Evolutionary conservation across 2,888 invertebrate species (phyloP).

Genomic region (Acrobasis suavella): DNA sequence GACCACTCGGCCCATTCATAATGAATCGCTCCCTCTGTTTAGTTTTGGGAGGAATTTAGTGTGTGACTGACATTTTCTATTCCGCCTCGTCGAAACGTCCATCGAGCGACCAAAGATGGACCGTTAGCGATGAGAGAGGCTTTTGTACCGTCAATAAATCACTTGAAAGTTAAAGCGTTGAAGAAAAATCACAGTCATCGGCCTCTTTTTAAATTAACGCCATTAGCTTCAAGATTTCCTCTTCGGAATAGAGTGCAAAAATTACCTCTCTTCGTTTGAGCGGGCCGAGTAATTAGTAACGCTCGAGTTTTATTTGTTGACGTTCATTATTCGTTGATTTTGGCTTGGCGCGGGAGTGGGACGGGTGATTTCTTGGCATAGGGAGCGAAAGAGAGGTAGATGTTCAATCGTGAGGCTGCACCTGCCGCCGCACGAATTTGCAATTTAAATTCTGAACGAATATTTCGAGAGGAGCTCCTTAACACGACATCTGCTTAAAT

Average conservation of each 20-base stretch:
- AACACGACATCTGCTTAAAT: conserved; percentile 83
- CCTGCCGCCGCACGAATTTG: conserved; percentile 80
- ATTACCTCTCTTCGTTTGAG: conserved; percentile 78
- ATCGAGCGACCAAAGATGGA: conserved; percentile 33
- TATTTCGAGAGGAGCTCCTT: conserved; percentile 80
- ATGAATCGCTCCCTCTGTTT: conserved; percentile 72
- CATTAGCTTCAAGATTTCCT: conserved; percentile 79
- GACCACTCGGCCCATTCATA: conserved; percentile 63
- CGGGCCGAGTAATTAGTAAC: conserved; percentile 80
- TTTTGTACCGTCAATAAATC: conserved; percentile 69
- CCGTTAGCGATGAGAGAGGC: conserved; percentile 41
- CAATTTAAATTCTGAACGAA: conserved; percentile 81
- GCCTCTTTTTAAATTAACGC: conserved; percentile 81
- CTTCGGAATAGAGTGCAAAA: conserved; percentile 78
- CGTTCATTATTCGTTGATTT: conserved; percentile 80
- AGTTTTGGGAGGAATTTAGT: conserved; percentile 56
- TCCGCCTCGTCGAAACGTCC: conserved; percentile 42
- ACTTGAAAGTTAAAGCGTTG: conserved; percentile 60
- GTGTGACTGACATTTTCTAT: conserved; percentile 70
- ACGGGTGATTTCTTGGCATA: conserved; percentile 44
- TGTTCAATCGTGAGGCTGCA: conserved; percentile 70
- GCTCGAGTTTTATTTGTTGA: conserved; percentile 82
- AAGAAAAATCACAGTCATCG: conserved; percentile 79
- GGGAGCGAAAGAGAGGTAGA: conserved; percentile 57
- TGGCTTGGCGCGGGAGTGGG: conserved; percentile 55